Base-by-base conservation (phyloP, 2,797 vertebrate genomes). In the Microcaecilia unicolor region DNA sequence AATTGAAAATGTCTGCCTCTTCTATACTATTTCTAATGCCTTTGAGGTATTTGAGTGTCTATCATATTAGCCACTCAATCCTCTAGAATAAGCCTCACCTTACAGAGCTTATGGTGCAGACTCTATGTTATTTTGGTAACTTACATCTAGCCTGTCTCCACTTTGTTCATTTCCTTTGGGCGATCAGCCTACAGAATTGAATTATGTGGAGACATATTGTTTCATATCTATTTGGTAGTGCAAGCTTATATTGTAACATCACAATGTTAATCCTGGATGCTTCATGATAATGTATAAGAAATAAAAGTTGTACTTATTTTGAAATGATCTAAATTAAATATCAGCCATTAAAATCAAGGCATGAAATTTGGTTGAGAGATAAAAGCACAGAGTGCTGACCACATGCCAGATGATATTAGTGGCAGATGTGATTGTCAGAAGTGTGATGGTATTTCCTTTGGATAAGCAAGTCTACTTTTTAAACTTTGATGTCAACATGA, bases 371-470 rank as follows among this genome's bases (percentile, higher is more conserved):
- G 65, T 63, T 32, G 64, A 55, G 63, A 76, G 70, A 80, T 75
- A 76, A 78, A 84, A 80, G 79, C 41, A 29, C 1, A 64, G 58
- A 71, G 65, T 70, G 60, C 62, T 80, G 76, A 74, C 72, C 76
- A 66, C 71, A 72, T 72, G 77, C 73, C 44, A 65, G 70, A 70
- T 60, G 71, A 70, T 76, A 78, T 82, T 81, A 64, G 72, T 66
- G 78, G 80, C 83, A 87, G 84, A 86, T 87, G 85, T 73, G 76
- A 80, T 78, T 79, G 61, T 66, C 69, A 76, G 83, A 85, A 81
- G 72, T 75, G 77, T 67, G 64, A 86, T 84, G 90, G 88, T 83
- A 88, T 92, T 90, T 91, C 88, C 91, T 90, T 80, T 78, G 74
- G 77, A 86, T 80, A 81, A 74, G 74, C 60, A 75, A 81, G 69